A percentile compares a stretch with the other conserved stretches of the same genome.
phyloP scores from a whole-genome alignment of 1,140 invertebrate genomes.

The Drosophila ercepeae region DNA sequence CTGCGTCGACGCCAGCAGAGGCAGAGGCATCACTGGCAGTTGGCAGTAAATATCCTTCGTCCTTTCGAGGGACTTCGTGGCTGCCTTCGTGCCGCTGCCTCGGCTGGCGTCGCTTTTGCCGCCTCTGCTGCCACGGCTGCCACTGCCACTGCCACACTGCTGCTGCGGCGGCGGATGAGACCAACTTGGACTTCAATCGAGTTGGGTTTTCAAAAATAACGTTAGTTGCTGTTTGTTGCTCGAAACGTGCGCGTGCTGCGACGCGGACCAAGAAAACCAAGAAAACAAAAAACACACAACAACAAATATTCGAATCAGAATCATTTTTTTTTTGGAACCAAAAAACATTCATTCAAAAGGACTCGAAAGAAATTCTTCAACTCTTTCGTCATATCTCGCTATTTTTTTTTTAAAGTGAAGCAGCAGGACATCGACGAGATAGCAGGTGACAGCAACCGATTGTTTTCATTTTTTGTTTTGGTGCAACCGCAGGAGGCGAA shows the following conservation, averaged over 20 bases:
- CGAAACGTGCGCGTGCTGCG: constrained; percentile 82
- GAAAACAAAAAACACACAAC: constrained; percentile 20
- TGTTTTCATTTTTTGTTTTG: constrained; percentile 5
- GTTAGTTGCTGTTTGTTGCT: constrained; percentile 84
- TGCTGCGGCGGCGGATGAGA: constrained; percentile 39
- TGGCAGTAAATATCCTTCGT: constrained; percentile 50
- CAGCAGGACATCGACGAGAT: neutral
- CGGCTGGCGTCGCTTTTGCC: constrained; percentile 5
- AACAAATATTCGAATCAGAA: constrained; percentile 1
- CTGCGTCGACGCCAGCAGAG: constrained; percentile 32
- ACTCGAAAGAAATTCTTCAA: constrained; percentile 8
- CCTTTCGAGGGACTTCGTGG: constrained; percentile 36
- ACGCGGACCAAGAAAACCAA: constrained; percentile 65
- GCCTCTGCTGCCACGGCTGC: constrained; percentile 15
- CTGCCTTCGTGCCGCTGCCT: constrained; percentile 25
- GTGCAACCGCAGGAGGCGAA: neutral
- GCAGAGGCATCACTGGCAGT: too few relatives aligned
- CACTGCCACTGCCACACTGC: constrained; percentile 11
- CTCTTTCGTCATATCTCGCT: neutral
- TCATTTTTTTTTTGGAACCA: constrained; percentile 11
- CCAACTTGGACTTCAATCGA: constrained; percentile 78
- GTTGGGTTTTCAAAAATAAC: constrained; percentile 82
- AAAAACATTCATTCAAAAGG: neutral
- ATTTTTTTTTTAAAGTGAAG: neutral
- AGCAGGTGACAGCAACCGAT: too few relatives aligned